A percentile compares a stretch with the other conserved stretches of the same genome.
Evolutionary conservation across 92 coral and sea anemone genomes (phyloP).

Genomic region (Isaurus tuberculatus): DNA sequence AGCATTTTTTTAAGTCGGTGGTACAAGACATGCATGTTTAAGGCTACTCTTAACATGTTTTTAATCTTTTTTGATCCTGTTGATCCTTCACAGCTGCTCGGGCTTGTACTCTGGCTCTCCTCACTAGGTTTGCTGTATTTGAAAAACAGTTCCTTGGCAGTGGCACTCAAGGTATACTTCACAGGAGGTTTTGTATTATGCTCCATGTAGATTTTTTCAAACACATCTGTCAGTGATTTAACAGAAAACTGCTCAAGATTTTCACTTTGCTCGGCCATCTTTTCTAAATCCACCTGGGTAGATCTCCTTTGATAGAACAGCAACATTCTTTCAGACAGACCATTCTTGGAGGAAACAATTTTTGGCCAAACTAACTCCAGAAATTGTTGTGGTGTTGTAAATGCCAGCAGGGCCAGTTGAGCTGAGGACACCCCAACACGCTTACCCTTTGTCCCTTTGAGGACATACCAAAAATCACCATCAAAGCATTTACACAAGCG

Average conservation of each 20-base stretch:
- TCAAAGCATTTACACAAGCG: conserved; percentile 66
- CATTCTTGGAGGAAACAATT: too few species aligned
- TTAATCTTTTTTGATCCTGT: conserved; percentile 32
- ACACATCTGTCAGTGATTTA: background rate
- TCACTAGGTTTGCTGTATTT: conserved; percentile 68
- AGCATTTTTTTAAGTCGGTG: conserved; percentile 47
- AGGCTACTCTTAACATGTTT: conserved; percentile 36
- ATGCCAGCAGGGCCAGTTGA: background rate
- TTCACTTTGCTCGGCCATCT: background rate
- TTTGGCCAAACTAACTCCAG: too few species aligned
- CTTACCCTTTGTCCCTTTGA: conserved; percentile 59
- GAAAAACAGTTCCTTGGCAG: conserved; percentile 60
- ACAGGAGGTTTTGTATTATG: conserved; percentile 13
- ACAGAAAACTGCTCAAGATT: background rate
- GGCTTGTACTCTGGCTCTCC: background rate
- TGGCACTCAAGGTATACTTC: conserved; percentile 49
- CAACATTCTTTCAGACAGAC: too few species aligned
- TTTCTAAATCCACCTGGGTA: too few species aligned
- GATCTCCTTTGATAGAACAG: too few species aligned
- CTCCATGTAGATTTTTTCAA: background rate
- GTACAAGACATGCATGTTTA: conserved; percentile 58
- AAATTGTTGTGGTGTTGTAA: too few species aligned
- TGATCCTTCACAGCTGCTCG: background rate
- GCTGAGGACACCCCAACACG: conserved; percentile 39
- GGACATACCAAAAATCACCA: conserved; percentile 72